Percentiles rank a stretch among this genome's conserved stretches.
Evolutionary conservation across 1,140 invertebrate genomes (phyloP).

Genomic region (Euura lappo): DNA sequence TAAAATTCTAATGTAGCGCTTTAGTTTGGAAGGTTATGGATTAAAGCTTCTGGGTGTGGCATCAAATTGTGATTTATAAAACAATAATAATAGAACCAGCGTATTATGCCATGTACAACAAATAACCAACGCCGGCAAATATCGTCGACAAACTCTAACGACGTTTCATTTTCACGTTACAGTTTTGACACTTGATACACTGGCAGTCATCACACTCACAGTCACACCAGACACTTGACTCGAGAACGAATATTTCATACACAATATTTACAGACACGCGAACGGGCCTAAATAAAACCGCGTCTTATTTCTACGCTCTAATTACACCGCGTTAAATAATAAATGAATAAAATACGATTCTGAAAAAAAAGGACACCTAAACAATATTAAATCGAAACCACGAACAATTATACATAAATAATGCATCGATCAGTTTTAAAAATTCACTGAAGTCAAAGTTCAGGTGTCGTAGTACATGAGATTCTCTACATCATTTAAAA

Average conservation of each 20-base stretch:
- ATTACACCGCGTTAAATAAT: background rate
- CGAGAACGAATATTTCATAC: background rate
- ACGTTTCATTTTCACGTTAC: background rate
- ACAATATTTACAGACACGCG: background rate
- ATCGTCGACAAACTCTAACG: background rate
- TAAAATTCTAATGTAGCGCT: conserved; percentile 44
- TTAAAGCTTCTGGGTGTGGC: conserved; percentile 54
- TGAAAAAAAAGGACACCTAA: too few relatives aligned
- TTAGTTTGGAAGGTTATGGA: conserved; percentile 53
- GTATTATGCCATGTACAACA: conserved; percentile 21
- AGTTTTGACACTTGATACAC: conserved; percentile 5
- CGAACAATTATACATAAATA: too few relatives aligned
- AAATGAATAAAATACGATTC: too few relatives aligned
- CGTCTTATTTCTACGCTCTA: background rate
- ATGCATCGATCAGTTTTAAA: too few relatives aligned
- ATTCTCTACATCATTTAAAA: background rate
- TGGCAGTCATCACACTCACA: background rate
- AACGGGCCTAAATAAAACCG: background rate
- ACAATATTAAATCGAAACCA: too few relatives aligned
- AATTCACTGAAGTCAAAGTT: too few relatives aligned
- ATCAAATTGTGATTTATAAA: conserved; percentile 42
- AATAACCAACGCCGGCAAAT: background rate
- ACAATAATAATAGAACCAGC: conserved; percentile 27
- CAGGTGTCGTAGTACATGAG: too few relatives aligned
- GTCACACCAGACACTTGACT: too few relatives aligned